Evolutionary conservation across 2,888 invertebrate genomes (phyloP), one percentile per base, ranked within the genome.

Genomic region (Catocala nupta): DNA sequence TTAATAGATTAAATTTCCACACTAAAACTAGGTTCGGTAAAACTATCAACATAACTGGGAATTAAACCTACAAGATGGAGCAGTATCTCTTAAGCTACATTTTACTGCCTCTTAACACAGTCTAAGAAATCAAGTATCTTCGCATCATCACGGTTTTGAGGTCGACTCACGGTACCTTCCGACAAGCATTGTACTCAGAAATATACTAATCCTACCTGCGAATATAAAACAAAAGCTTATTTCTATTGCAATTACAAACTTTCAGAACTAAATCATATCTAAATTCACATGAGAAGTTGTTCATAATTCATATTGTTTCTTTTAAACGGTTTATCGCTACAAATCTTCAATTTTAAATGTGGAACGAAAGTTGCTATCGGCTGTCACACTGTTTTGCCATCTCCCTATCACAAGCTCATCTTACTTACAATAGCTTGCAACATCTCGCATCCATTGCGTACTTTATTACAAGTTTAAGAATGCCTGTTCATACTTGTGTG

Each of bases 281-380:
- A 47, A 39, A 63, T 65, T 81, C 78, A 59, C 82, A 81, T 74
- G 82, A 80, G 78, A 81, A 79, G 77, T 68, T 61, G 59, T 67
- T 79, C 65, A 74, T 72, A 81, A 78, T 44, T 47, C 16, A 47
- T 59, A 59, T 47, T 81, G 77, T 78, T 73, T 77, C 63, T 73
- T 74, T 54, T 67, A 70, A 75, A 73, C 59, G 70, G 25, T 67
- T 73, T 81, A 83, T 85, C 81, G 66, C 61, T 65, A 64, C 58
- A 67, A 82, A 84, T 83, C 83, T 83, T 81, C 77, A 80, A 83
- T 84, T 84, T 82, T 72, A 80, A 84, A 86, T 83, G 71, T 84
- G 62, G 85, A 81, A 82, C 84, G 82, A 82, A 82, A 82, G 80
- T 71, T 16, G 39, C 52, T 50, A 75, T 76, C 66, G 68, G 64